Evolutionary conservation across 2,888 invertebrate genomes (phyloP).

Genomic region (Unio pictorum): DNA sequence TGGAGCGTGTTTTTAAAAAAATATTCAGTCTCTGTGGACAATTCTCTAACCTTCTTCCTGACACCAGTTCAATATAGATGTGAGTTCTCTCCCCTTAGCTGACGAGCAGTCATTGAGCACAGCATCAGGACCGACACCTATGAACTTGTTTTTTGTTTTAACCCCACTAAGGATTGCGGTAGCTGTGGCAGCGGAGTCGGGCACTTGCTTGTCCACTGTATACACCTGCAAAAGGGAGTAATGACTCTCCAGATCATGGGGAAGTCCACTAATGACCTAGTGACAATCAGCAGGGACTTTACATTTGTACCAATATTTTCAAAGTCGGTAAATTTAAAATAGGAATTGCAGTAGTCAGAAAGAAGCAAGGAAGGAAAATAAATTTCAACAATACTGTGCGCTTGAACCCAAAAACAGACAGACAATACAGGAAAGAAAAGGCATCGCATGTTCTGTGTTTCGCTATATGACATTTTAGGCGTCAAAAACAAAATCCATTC

Average conservation of each 20-base stretch:
- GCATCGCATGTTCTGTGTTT: too few species aligned
- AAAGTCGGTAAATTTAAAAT: too few species aligned
- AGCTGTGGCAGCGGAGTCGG: slow-evolving; percentile 90
- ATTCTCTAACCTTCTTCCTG: slow-evolving; percentile 17
- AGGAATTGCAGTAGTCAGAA: too few species aligned
- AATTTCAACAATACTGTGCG: too few species aligned
- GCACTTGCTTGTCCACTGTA: slow-evolving; percentile 86
- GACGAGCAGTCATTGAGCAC: slow-evolving; percentile 77
- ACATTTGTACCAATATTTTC: too few species aligned
- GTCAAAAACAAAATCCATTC: too few species aligned
- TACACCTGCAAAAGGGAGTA: slow-evolving; percentile 80
- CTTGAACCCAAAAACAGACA: too few species aligned
- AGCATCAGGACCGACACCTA: slow-evolving; percentile 83
- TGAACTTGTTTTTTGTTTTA: slow-evolving; percentile 84
- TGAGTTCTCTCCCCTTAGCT: slow-evolving; percentile 14
- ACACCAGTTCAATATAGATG: slow-evolving; percentile 25
- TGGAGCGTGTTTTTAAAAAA: neutral
- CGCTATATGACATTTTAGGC: too few species aligned
- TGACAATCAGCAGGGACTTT: too few species aligned
- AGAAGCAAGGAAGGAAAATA: too few species aligned
- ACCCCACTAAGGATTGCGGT: slow-evolving; percentile 88
- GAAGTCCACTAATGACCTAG: too few species aligned
- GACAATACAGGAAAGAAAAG: too few species aligned
- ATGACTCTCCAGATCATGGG: neutral
- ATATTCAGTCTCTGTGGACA: neutral